A percentile compares a stretch with the other conserved stretches of the same genome.
Evolutionary conservation across 2,113 vertebrate species (phyloP).

Genomic region (Paracanthobrama guichenoti): DNA sequence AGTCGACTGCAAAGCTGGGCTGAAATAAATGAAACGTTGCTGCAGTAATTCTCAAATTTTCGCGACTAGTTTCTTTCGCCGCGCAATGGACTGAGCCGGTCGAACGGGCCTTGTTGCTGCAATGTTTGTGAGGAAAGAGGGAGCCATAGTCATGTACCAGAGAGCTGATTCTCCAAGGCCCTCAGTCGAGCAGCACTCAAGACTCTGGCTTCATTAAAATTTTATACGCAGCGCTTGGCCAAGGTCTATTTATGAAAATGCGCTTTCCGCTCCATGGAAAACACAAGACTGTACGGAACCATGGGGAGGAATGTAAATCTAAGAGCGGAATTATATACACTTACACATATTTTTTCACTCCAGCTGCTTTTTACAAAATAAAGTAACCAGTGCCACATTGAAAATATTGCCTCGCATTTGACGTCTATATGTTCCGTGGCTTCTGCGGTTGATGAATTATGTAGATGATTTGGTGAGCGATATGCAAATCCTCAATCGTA

Average conservation of each 20-base stretch:
- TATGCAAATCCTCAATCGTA: slow-evolving; percentile 18
- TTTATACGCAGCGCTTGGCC: slow-evolving; percentile 89
- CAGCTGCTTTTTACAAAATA: slow-evolving; percentile 46
- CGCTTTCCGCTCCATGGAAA: slow-evolving; percentile 85
- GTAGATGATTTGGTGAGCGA: slow-evolving; percentile 30
- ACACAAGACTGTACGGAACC: slow-evolving; percentile 75
- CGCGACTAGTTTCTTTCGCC: background rate
- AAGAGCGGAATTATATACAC: slow-evolving; percentile 67
- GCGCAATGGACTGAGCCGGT: slow-evolving; percentile 34
- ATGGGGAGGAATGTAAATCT: slow-evolving; percentile 66
- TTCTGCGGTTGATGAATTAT: slow-evolving; percentile 56
- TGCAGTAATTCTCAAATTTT: slow-evolving; percentile 8
- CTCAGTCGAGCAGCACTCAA: slow-evolving; percentile 88
- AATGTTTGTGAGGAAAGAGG: slow-evolving; percentile 51
- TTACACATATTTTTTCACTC: slow-evolving; percentile 39
- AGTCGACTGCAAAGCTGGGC: slow-evolving; percentile 1
- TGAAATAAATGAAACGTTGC: slow-evolving; percentile 30
- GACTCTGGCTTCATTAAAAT: slow-evolving; percentile 93
- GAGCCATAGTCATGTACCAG: slow-evolving; percentile 83
- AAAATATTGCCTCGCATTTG: slow-evolving; percentile 38
- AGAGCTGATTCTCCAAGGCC: slow-evolving; percentile 85
- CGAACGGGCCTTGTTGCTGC: slow-evolving; percentile 45
- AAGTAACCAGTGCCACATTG: slow-evolving; percentile 38
- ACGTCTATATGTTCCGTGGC: slow-evolving; percentile 47
- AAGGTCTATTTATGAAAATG: slow-evolving; percentile 99